Conservation (phyloP, 2,113 vertebrate species). For the Psilopogon haemacephalus region DNA sequence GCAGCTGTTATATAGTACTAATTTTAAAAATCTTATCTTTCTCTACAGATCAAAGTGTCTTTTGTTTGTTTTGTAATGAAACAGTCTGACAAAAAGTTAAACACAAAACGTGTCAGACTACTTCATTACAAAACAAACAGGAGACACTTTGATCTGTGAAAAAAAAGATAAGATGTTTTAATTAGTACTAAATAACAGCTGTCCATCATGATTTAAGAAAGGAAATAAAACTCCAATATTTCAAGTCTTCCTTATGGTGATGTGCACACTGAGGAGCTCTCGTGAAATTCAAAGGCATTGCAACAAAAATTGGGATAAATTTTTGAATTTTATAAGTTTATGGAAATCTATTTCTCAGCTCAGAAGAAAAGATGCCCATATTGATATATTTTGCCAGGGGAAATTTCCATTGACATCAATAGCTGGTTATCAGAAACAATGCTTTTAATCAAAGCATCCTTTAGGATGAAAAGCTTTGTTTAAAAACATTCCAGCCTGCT, state of each 20-base stretch:
- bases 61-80: slow-evolving; percentile 51
- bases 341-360: neutral
- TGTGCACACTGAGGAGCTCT: neutral
- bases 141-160: slow-evolving; percentile 58
- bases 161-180: slow-evolving; percentile 62
- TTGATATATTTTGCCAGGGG: neutral
- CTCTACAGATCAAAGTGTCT: slow-evolving; percentile 55
- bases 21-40: slow-evolving; percentile 56
- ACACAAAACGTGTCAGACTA: slow-evolving; percentile 39
- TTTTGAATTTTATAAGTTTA: neutral
- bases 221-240: slow-evolving; percentile 30
- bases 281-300: neutral
- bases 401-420: neutral
- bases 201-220: slow-evolving; percentile 54
- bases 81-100: slow-evolving; percentile 46
- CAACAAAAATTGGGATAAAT: neutral
- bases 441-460: neutral
- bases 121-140: slow-evolving; percentile 66
- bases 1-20: slow-evolving; percentile 31
- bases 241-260: slow-evolving; percentile 2
- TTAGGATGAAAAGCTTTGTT: neutral
- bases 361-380: neutral
- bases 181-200: slow-evolving; percentile 46
- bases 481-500: neutral
- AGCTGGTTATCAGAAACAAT: neutral